phyloP scores from a whole-genome alignment of 2,888 invertebrate genomes.

The Lithophane leautieri region DNA sequence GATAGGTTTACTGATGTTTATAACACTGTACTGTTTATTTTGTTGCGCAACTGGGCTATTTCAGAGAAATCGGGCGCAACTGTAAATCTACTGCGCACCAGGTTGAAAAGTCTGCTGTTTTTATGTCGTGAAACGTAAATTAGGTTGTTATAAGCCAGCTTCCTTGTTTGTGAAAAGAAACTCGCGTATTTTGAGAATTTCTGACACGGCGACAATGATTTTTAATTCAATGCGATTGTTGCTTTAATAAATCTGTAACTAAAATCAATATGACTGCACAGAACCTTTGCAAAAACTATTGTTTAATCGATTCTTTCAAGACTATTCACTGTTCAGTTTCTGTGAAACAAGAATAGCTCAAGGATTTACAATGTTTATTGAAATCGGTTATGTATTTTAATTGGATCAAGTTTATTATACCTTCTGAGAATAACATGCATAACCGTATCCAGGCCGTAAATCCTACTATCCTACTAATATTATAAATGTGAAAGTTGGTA shows the following conservation, averaged over 20 bases:
- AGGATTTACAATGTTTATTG: constrained; percentile 40
- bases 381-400: constrained; percentile 29
- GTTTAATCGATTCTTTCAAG: constrained; percentile 21
- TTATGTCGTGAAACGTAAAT: constrained; percentile 47
- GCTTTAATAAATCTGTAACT: background rate
- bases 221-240: background rate
- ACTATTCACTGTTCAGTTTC: constrained; percentile 24
- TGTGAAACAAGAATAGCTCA: constrained; percentile 17
- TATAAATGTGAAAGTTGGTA: no score
- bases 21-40: constrained; percentile 56
- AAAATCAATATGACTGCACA: background rate
- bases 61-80: constrained; percentile 61
- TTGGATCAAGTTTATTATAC: constrained; percentile 27
- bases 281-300: background rate
- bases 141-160: constrained; percentile 23
- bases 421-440: constrained; percentile 29
- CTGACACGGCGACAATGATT: background rate
- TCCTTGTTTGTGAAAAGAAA: constrained; percentile 27
- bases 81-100: constrained; percentile 49
- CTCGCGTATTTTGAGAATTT: constrained; percentile 21
- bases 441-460: constrained; percentile 14
- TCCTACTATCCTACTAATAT: no score
- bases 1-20: constrained; percentile 50
- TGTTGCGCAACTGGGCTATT: constrained; percentile 61
- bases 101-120: constrained; percentile 53